Conservation (phyloP, 2,113 vertebrate genomes). For the Trogon melanurus region DNA sequence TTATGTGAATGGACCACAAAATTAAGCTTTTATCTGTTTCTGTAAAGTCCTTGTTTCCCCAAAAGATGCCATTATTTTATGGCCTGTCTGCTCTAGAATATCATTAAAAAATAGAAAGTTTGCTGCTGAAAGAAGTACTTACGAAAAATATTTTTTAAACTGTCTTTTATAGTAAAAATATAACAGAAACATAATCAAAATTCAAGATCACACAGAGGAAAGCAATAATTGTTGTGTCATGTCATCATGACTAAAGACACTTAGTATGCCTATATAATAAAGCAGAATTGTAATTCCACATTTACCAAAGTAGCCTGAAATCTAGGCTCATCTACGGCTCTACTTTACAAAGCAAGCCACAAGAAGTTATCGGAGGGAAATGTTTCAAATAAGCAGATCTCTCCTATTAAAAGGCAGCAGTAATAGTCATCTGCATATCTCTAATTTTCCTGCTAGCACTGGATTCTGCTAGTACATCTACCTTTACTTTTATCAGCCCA, state of each 20-base stretch:
- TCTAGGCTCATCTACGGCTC: not conserved
- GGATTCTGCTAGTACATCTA: not conserved
- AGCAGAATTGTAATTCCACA: not conserved
- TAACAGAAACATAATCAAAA: not conserved
- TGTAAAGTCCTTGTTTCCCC: not conserved
- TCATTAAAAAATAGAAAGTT: not conserved
- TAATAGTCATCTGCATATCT: not conserved
- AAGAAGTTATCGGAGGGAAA: not conserved
- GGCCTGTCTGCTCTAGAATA: not conserved
- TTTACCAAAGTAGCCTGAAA: not conserved
- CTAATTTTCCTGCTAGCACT: not conserved
- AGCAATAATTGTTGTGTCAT: not conserved
- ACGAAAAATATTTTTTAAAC: not conserved
- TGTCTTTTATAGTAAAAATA: not conserved
- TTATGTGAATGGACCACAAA: not conserved
- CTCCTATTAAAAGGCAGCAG: not conserved
- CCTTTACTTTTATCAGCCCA: not conserved
- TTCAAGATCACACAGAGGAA: not conserved
- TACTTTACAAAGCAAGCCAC: not conserved
- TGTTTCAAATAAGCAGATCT: not conserved
- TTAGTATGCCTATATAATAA: not conserved
- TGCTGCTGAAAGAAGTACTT: not conserved
- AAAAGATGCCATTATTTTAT: not conserved
- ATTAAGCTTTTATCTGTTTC: not conserved
- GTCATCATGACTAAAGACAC: not conserved